Percentiles rank a stretch among this genome's conserved stretches.
Evolutionary conservation across 2,888 invertebrate species (phyloP).

Genomic region (Dryobotodes eremita): DNA sequence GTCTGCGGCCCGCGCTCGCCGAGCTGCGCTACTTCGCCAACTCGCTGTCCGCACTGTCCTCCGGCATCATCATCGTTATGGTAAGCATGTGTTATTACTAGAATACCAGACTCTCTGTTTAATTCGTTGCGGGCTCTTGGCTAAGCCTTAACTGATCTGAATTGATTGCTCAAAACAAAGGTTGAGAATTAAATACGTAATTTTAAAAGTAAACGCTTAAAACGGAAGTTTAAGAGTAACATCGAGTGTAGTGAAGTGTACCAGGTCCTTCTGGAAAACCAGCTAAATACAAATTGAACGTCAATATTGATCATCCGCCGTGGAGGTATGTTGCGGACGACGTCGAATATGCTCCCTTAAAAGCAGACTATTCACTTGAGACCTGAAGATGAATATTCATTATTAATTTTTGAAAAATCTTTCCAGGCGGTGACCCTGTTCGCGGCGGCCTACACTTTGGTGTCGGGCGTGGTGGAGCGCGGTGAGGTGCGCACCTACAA

Average conservation of each 20-base stretch:
- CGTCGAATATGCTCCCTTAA: neutral
- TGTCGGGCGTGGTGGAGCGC: conserved; percentile 76
- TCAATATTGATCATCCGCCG: neutral
- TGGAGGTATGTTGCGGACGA: neutral
- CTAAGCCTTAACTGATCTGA: neutral
- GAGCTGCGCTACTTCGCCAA: conserved; percentile 81
- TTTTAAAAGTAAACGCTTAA: no score
- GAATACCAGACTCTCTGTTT: neutral
- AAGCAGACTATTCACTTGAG: neutral
- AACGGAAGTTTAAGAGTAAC: neutral
- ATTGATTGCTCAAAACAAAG: neutral
- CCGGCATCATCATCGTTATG: conserved; percentile 82
- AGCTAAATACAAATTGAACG: neutral
- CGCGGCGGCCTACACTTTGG: conserved; percentile 80
- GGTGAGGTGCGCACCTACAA: conserved; percentile 68
- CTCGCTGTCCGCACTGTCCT: conserved; percentile 79
- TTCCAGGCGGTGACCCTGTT: conserved; percentile 83
- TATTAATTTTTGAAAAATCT: neutral
- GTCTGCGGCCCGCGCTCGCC: conserved; percentile 78
- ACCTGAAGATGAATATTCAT: no score
- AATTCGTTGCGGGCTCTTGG: neutral
- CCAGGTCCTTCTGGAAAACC: neutral
- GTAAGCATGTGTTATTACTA: conserved; percentile 68
- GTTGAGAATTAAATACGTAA: neutral
- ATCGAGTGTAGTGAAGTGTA: neutral